Base-by-base conservation (phyloP, 2,888 invertebrate genomes). In the Lissocephala sabroskyi region DNA sequence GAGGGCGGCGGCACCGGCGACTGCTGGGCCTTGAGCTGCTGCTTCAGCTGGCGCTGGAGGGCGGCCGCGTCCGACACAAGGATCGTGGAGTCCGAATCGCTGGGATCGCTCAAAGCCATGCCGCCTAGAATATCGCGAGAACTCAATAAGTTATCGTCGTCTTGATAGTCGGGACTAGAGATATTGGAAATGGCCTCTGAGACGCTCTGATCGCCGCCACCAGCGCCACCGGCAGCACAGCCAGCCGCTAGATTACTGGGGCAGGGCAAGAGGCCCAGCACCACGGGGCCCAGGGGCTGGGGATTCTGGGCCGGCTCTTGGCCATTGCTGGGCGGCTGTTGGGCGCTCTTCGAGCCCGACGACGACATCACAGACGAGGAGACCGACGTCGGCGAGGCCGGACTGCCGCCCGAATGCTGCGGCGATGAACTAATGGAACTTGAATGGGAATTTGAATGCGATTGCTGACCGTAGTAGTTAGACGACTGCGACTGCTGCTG, bases 131-230 rank as follows among this genome's bases (percentile, higher is more conserved):
- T 77, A 84, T 94, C 93, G 66, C 92, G 89, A 45, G 91, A 89
- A 71, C 91, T 90, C 59, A 92, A 88, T 86, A 93, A 90, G 62
- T 90, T 90, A 85, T 93, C 93, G 82, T 93, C 93, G 84, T 94
- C 94, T 85, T 93, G 93, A 86, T 93, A 94, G 85, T 94, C 94
- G 32, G 94, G 94, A 86, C 93, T 94, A 66, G 93, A 93, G 85
- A 95, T 94, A 86, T 94, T 94, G 64, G 94, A 94, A 73, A 94
- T 90, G 43, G 93, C 94, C 86, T 94, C 93, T 39, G 93, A 93
- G 71, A 93, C 89, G 82, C 93, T 93, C 84, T 91, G 90, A 83
- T 93, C 93, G 60, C 91, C 91, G 86, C 88, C 85, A 61, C 63
- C 71, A 48, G 61, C 78, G 52, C 61, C 63, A 62, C 57, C 61